These are phyloP conservation scores for Apostichopus japonicus DNA, from an alignment of 35 echinoderm and acorn worm genomes.

Conservation along the genomic window DNA sequence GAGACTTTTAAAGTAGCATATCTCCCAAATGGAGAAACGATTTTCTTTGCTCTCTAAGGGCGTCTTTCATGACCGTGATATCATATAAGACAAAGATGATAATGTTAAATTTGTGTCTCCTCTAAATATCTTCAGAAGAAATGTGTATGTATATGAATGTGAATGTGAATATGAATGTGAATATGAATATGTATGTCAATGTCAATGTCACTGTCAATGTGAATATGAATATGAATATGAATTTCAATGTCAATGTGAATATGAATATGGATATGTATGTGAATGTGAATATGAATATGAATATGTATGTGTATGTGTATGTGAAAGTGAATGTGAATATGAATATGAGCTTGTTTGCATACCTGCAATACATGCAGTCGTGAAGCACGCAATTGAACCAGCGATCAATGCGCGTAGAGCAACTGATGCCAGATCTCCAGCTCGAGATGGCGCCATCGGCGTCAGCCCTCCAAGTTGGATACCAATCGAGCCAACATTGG, in stretches of 20 bases:
- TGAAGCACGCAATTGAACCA: conserved; percentile 88
- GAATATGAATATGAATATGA: no score
- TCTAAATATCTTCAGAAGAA: neutral
- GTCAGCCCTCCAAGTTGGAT: conserved; percentile 90
- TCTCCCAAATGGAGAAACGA: no score
- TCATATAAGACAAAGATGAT: no score
- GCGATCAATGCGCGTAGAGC: conserved; percentile 81
- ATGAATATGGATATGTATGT: no score
- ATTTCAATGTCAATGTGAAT: no score
- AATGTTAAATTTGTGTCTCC: neutral
- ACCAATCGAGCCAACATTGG: conserved; percentile 85
- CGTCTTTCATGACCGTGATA: no score
- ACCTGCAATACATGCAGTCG: conserved; percentile 95
- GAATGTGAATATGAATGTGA: no score
- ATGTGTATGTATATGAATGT: no score
- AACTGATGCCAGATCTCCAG: conserved; percentile 73
- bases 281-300: neutral
- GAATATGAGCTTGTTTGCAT: conserved; percentile 4
- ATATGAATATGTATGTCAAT: neutral
- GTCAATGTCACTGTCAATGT: neutral
- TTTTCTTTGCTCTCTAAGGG: no score
- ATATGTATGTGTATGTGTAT: no score
- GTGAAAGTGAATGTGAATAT: neutral
- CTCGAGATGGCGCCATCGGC: conserved; percentile 76
- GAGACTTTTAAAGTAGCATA: no score